phyloP scores from a whole-genome alignment of 2,888 invertebrate species.

The Melipona bicolor region DNA sequence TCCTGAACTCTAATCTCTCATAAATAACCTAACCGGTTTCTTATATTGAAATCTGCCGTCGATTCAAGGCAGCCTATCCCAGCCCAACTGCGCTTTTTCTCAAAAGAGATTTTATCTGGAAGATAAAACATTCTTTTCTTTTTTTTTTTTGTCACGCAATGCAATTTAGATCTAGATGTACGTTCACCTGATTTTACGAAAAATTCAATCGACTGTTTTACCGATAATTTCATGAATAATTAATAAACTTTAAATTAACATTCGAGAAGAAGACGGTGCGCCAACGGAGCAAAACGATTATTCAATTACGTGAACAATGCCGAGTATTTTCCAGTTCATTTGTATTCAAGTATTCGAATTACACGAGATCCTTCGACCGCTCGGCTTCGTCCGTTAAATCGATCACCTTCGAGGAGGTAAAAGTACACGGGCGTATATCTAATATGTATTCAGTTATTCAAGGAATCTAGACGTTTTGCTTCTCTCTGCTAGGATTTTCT shows the following conservation, averaged over 20 bases:
- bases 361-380: background rate
- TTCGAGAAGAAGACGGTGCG: background rate
- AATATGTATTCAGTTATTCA: conserved; percentile 34
- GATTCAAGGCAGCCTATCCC: background rate
- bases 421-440: background rate
- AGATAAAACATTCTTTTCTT: background rate
- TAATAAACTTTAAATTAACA: background rate
- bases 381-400: conserved; percentile 22
- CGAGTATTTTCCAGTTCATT: conserved; percentile 16
- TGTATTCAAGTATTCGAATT: conserved; percentile 33
- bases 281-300: background rate
- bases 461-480: background rate
- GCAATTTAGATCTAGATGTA: background rate
- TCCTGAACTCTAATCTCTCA: background rate
- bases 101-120: background rate
- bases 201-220: too few species aligned
- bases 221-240: too few species aligned
- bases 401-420: conserved; percentile 10
- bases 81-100: background rate
- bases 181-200: too few species aligned
- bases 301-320: background rate
- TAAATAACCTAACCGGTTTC: background rate
- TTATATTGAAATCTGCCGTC: background rate
- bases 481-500: background rate
- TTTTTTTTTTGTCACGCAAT: background rate